phyloP scores from a whole-genome alignment of 2,888 invertebrate genomes.

The Elaeidobius kamerunicus region DNA sequence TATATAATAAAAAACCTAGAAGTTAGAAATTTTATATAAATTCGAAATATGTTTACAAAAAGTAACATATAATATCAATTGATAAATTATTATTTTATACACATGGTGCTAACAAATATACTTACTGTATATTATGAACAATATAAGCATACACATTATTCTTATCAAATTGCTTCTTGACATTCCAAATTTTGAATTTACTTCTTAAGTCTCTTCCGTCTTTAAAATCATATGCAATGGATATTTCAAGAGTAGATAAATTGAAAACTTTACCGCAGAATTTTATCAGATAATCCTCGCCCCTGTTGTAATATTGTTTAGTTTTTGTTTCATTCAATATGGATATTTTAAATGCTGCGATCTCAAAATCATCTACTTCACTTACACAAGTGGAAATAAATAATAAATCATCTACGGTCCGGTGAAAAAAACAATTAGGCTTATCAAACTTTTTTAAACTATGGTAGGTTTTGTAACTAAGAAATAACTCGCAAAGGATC shows the following conservation, averaged over 20 bases:
- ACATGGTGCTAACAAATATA: too few relatives aligned
- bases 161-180: neutral
- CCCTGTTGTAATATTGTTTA: conserved; percentile 7
- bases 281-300: conserved; percentile 10
- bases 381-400: conserved; percentile 13
- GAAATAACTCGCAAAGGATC: conserved; percentile 22
- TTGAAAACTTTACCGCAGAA: conserved; percentile 27
- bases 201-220: conserved; percentile 13
- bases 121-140: conserved; percentile 22
- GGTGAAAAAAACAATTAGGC: conserved; percentile 14
- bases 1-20: too few relatives aligned
- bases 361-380: conserved; percentile 16
- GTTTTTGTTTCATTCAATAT: conserved; percentile 22
- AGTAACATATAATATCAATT: too few relatives aligned
- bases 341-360: conserved; percentile 5
- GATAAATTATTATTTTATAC: too few relatives aligned
- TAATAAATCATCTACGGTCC: conserved; percentile 27
- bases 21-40: too few relatives aligned
- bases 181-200: conserved; percentile 28
- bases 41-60: too few relatives aligned
- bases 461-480: conserved; percentile 11
- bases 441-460: conserved; percentile 10
- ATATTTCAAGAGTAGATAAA: conserved; percentile 17
- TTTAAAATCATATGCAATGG: conserved; percentile 15
- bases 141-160: conserved; percentile 11